Conservation (phyloP, 2,113 vertebrate genomes). For the Hippocampus guttulatus region DNA sequence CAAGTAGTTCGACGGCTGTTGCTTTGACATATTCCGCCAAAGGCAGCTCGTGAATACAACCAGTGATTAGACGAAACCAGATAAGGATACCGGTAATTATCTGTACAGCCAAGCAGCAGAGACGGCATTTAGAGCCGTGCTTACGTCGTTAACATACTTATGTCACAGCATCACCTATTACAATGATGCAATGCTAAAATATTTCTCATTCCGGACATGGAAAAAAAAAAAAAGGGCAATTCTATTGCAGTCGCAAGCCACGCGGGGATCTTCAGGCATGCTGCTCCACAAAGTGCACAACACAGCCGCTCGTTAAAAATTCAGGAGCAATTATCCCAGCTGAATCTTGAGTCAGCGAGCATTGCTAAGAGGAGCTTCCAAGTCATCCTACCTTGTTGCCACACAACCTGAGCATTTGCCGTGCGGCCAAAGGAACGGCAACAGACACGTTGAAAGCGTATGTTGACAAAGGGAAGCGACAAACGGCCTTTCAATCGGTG, state of each 20-base stretch:
- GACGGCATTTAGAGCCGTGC: not conserved
- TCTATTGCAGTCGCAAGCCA: conserved; percentile 7
- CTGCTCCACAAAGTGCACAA: conserved; percentile 49
- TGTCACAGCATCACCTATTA: conserved; percentile 8
- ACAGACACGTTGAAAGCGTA: conserved; percentile 42
- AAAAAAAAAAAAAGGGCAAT: conserved; percentile 13
- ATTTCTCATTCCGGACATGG: not conserved
- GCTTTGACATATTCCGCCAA: not conserved
- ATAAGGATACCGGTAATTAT: not conserved
- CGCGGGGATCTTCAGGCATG: conserved; percentile 37
- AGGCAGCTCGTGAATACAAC: not conserved
- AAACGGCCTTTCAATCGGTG: conserved; percentile 33
- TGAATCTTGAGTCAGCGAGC: conserved; percentile 52
- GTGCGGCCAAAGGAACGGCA: conserved; percentile 38
- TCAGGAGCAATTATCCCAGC: conserved; percentile 63
- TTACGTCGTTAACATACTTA: conserved; percentile 8
- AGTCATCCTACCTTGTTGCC: conserved; percentile 15
- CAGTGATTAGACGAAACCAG: not conserved
- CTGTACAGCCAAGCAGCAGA: not conserved
- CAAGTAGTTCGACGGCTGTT: no score
- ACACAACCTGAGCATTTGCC: conserved; percentile 49
- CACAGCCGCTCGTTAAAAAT: conserved; percentile 66
- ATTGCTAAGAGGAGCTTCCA: conserved; percentile 29
- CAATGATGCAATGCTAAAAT: not conserved
- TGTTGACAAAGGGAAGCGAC: conserved; percentile 51